These are phyloP conservation scores for Caenorhabditis panamensis DNA, from an alignment of 2,888 invertebrate species.

Conservation along the genomic window DNA sequence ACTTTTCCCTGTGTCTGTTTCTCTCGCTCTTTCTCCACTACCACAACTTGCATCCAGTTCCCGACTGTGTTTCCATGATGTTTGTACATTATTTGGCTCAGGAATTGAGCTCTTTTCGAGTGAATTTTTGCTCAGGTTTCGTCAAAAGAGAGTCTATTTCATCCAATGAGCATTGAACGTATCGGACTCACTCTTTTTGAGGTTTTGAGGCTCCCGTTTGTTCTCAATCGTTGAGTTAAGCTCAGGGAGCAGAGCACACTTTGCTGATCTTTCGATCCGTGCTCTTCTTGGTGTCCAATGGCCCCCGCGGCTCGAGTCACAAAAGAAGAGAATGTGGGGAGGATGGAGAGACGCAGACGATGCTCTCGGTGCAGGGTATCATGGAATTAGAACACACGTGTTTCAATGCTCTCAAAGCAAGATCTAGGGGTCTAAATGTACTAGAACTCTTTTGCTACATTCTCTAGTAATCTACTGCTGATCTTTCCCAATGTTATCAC, in stretches of 20 bases:
- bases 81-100: slow-evolving; percentile 19
- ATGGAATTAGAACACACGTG: neutral
- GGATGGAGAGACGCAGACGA: neutral
- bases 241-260: slow-evolving; percentile 25
- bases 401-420: neutral
- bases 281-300: slow-evolving; percentile 6
- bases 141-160: slow-evolving; percentile 10
- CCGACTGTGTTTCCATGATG: slow-evolving; percentile 42
- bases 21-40: slow-evolving; percentile 5
- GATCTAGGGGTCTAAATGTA: too few relatives aligned
- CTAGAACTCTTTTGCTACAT: too few relatives aligned
- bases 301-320: slow-evolving; percentile 7
- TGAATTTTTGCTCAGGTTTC: neutral
- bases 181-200: neutral
- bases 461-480: too few relatives aligned
- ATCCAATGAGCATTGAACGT: slow-evolving; percentile 4
- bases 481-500: too few relatives aligned
- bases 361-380: slow-evolving; percentile 20
- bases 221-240: too few relatives aligned
- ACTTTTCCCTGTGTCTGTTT: neutral
- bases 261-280: slow-evolving; percentile 17
- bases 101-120: slow-evolving; percentile 12
- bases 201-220: neutral
- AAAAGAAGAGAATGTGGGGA: neutral
- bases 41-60: slow-evolving; percentile 10